Evolutionary conservation across 2,797 vertebrate genomes (phyloP), one percentile per base, ranked within the genome.

Genomic region (Myotis pilosus): DNA sequence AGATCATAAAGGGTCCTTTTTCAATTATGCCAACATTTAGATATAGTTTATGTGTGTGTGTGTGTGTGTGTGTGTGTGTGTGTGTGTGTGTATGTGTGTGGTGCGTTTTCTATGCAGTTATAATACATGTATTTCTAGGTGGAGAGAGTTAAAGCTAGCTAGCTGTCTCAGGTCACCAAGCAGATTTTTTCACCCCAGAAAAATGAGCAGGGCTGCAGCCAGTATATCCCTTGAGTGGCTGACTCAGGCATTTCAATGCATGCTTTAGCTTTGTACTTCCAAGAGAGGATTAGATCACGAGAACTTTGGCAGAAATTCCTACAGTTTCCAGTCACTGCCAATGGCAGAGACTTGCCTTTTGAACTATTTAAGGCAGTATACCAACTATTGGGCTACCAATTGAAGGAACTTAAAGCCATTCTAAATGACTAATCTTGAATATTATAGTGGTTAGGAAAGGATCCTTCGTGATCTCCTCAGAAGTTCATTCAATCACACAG

Each of bases 241-340:
- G 95, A 96, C 91, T 96, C 68, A 62, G 60, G 89, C 53, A 94
- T 92, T 92, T 95, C 64, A 94, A 60, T 64, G 90, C 83, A 93
- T 38, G 89, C 64, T 60, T 80, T 30, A 89, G 51, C 76, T 85
- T 74, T 89, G 49, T 90, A 72, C 57, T 94, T 95, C 94, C 66
- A 90, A 86, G 49, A 94, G 57, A 93, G 68, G 95, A 95, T 97
- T 89, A 96, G 79, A 89, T 94, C 92, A 95, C 79, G 53, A 69
- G 49, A 94, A 95, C 82, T 94, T 53, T 86, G 84, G 94, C 91
- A 97, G 81, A 94, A 95, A 96, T 92, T 87, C 72, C 82, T 76
- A 93, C 12, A 72, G 90, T 92, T 95, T 91, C 89, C 74, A 97
- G 86, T 89, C 85, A 92, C 53, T 84, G 91, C 91, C 78, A 81